Conservation (phyloP, 2,888 invertebrate species). For the Eupeodes latifasciatus region DNA sequence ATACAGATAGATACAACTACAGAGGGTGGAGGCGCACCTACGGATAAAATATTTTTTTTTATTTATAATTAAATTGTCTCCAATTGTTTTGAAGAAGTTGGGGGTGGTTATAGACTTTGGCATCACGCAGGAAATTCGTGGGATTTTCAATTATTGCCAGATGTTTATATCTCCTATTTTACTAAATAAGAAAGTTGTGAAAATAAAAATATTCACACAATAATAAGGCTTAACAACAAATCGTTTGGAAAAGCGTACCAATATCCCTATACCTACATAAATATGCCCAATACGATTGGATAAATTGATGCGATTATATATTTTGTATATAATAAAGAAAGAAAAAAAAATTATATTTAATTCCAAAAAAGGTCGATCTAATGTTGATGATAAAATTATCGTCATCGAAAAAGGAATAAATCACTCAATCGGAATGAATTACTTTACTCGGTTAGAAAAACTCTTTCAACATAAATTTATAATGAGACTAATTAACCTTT, state of each 20-base stretch:
- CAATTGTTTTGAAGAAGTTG: neutral
- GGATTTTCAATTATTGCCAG: slow-evolving; percentile 37
- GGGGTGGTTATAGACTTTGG: slow-evolving; percentile 8
- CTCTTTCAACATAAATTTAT: neutral
- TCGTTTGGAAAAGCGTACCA: neutral
- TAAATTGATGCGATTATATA: neutral
- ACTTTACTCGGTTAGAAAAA: neutral
- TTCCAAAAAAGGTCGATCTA: neutral
- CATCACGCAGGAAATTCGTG: slow-evolving; percentile 10
- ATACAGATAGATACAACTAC: neutral
- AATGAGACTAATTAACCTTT: slow-evolving; percentile 17
- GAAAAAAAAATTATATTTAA: neutral
- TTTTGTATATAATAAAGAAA: neutral
- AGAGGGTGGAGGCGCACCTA: slow-evolving; percentile 10
- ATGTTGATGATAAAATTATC: neutral
- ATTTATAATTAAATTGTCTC: neutral
- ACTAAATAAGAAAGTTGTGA: neutral
- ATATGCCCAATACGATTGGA: neutral
- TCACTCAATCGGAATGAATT: slow-evolving; percentile 13
- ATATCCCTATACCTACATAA: too few species aligned
- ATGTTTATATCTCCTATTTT: slow-evolving; percentile 11
- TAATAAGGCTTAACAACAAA: neutral
- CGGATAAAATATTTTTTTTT: slow-evolving; percentile 6
- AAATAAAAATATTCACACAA: slow-evolving; percentile 1
- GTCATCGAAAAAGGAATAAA: neutral